Conservation (phyloP, 2,113 vertebrate genomes). For the Turnix velox region DNA sequence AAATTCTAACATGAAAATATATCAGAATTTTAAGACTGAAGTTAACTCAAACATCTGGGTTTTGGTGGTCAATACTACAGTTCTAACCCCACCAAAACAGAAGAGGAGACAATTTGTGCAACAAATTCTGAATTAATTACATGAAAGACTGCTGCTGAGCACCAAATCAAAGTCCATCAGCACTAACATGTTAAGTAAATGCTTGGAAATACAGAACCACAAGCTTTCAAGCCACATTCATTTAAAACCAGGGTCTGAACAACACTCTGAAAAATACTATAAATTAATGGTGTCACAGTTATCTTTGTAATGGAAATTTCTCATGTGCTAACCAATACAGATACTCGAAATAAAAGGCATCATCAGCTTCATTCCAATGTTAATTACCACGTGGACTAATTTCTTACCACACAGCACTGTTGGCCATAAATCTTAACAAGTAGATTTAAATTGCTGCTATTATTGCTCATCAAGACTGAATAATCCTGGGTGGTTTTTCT, state of each 20-base stretch:
- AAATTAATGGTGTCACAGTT: background rate
- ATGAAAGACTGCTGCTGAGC: background rate
- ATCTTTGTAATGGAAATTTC: slow-evolving; percentile 8
- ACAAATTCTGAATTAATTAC: background rate
- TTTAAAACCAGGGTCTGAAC: background rate
- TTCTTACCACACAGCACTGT: background rate
- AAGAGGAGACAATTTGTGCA: background rate
- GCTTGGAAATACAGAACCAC: background rate
- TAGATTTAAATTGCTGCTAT: slow-evolving; percentile 27
- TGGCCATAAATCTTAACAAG: slow-evolving; percentile 38
- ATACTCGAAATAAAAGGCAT: background rate
- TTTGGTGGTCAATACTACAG: background rate
- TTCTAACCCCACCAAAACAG: background rate
- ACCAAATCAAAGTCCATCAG: background rate
- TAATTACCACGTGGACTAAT: background rate
- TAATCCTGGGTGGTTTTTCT: background rate
- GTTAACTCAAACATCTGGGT: background rate
- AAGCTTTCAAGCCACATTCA: background rate
- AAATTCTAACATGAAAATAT: background rate
- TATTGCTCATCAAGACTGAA: slow-evolving; percentile 42
- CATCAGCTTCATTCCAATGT: slow-evolving; percentile 1
- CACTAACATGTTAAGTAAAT: background rate
- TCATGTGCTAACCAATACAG: background rate
- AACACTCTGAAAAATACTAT: background rate
- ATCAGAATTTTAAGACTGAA: background rate